Conservation (phyloP, 2,113 vertebrate species). For the Microcebus jonahi region DNA sequence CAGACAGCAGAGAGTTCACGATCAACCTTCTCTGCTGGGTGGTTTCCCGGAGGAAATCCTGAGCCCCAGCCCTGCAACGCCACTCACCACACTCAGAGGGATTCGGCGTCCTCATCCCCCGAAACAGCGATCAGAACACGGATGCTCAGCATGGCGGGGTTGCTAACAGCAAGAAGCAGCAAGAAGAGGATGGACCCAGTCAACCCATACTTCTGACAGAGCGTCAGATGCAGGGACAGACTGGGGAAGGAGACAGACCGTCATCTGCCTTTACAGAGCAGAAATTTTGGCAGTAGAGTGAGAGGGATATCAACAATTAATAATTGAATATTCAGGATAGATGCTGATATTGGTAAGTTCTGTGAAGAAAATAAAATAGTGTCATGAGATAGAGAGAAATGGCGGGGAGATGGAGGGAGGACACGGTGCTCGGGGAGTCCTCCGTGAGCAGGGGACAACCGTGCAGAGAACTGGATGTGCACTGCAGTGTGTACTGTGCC, state of each 20-base stretch:
- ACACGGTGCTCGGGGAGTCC: neutral
- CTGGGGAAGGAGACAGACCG: neutral
- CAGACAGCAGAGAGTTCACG: neutral
- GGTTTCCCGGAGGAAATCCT: neutral
- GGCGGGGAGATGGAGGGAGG: fast-evolving
- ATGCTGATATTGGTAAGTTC: neutral
- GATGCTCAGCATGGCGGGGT: neutral
- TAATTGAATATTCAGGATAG: neutral
- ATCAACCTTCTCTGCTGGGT: neutral
- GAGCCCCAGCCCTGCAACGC: too few relatives aligned
- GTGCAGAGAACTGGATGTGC: neutral
- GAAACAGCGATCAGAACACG: neutral
- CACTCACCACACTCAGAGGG: neutral
- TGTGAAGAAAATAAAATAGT: neutral
- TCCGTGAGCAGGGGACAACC: neutral
- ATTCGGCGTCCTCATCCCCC: neutral
- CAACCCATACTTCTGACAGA: neutral
- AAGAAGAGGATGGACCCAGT: neutral
- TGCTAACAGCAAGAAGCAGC: neutral
- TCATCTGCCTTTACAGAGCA: neutral
- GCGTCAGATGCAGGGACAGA: neutral
- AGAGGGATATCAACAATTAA: neutral
- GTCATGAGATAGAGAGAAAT: neutral
- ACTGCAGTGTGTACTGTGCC: too few relatives aligned
- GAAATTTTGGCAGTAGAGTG: neutral